Conservation (phyloP, 1,140 invertebrate genomes). For the Dendrolimus punctatus region DNA sequence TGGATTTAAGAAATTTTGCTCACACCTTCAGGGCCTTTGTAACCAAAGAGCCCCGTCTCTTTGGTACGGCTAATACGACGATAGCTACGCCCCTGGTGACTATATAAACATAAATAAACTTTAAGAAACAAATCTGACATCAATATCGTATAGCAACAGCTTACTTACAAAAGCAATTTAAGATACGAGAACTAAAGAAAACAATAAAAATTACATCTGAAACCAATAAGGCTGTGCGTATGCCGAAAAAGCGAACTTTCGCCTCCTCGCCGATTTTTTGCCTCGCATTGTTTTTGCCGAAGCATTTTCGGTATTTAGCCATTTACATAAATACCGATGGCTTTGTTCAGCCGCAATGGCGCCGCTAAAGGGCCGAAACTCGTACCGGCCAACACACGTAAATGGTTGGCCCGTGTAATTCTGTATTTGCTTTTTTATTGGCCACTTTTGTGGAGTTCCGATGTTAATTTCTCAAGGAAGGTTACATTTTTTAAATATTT, state of each 20-base stretch:
- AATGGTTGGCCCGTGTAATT: slow-evolving; percentile 10
- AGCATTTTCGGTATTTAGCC: slow-evolving; percentile 59
- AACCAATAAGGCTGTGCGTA: slow-evolving; percentile 28
- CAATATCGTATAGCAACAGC: no score
- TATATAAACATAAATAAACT: no score
- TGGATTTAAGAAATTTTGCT: no score
- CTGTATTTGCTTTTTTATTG: slow-evolving; percentile 19
- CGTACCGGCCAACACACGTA: slow-evolving; percentile 13
- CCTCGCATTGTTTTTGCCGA: slow-evolving; percentile 39
- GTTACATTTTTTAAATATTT: no score
- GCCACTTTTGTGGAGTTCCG: slow-evolving; percentile 12
- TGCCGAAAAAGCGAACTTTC: slow-evolving; percentile 54
- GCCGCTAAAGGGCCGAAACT: slow-evolving; percentile 26
- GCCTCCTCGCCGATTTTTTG: slow-evolving; percentile 41
- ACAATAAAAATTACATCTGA: neutral
- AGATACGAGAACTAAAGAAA: neutral
- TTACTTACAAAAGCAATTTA: no score
- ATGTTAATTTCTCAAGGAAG: slow-evolving; percentile 2
- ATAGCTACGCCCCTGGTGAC: no score
- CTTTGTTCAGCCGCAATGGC: slow-evolving; percentile 54
- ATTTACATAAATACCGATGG: slow-evolving; percentile 62
- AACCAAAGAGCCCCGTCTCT: no score
- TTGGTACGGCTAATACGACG: no score
- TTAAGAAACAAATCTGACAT: no score
- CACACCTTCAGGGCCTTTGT: no score